These are phyloP conservation scores for Agriotes lineatus DNA, from an alignment of 2,888 invertebrate genomes.

Conservation along the genomic window DNA sequence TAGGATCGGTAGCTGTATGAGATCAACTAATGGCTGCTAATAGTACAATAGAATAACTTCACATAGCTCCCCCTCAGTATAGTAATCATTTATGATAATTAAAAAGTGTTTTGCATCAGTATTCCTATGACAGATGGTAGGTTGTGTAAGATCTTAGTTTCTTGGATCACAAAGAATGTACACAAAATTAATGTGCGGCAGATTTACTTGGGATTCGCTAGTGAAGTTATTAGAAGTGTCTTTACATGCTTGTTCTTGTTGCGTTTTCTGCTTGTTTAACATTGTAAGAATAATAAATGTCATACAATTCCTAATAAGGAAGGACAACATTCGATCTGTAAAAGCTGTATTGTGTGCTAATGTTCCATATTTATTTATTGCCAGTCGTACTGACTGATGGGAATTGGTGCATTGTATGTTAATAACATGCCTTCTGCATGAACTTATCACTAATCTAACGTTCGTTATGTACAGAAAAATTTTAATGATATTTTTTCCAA, in stretches of 20 bases:
- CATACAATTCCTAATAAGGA: conserved; percentile 30
- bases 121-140: too few species aligned
- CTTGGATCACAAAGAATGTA: too few species aligned
- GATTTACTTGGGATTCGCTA: neutral
- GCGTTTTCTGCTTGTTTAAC: conserved; percentile 24
- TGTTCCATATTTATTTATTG: conserved; percentile 42
- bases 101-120: too few species aligned
- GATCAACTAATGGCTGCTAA: too few species aligned
- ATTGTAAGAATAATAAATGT: conserved; percentile 22
- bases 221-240: conserved; percentile 6
- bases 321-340: conserved; percentile 37
- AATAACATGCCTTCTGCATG: conserved; percentile 42
- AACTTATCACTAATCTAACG: conserved; percentile 27
- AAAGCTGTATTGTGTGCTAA: conserved; percentile 46
- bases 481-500: conserved; percentile 17
- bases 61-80: too few species aligned
- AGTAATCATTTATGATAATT: too few species aligned
- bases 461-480: conserved; percentile 18
- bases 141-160: too few species aligned
- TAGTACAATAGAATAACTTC: too few species aligned
- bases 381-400: conserved; percentile 35
- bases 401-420: conserved; percentile 43
- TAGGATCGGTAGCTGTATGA: too few species aligned
- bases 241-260: conserved; percentile 12
- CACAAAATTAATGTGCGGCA: too few species aligned